A percentile compares a stretch with the other conserved stretches of the same genome.
phyloP scores from a whole-genome alignment of 1,140 invertebrate genomes.

The Pteromalus puparum region DNA sequence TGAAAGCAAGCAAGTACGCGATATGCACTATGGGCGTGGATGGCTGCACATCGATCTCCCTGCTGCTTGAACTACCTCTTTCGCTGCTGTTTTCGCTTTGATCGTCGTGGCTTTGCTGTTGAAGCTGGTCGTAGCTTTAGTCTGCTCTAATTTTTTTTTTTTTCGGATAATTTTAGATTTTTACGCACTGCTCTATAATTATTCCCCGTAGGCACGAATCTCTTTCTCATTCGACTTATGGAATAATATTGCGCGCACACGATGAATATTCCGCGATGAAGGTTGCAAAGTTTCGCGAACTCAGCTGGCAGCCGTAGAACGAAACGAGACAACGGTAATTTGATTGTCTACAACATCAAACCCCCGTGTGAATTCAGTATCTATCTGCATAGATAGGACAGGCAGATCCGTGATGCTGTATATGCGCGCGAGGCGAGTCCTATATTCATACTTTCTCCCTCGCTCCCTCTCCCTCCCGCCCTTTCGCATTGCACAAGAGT shows the following conservation, averaged over 20 bases:
- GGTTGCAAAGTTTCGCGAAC: not conserved
- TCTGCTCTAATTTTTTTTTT: not conserved
- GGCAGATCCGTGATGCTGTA: not conserved
- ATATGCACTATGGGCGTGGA: too few species aligned
- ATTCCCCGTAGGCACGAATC: not conserved
- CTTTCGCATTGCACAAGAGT: slow-evolving; percentile 12
- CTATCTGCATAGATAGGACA: not conserved
- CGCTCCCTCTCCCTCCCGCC: not conserved
- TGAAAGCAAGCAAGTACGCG: too few species aligned
- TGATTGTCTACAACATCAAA: slow-evolving; percentile 4
- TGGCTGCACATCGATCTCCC: not conserved
- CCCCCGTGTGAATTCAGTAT: not conserved
- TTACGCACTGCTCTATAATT: not conserved
- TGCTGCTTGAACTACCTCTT: not conserved
- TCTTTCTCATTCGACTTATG: too few species aligned
- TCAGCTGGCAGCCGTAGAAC: not conserved
- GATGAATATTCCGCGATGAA: not conserved
- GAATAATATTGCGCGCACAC: not conserved
- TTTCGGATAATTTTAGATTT: not conserved
- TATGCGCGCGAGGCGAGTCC: not conserved
- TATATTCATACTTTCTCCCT: not conserved
- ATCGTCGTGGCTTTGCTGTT: not conserved
- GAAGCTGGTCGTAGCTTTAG: not conserved
- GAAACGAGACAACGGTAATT: slow-evolving; percentile 24
- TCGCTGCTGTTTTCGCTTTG: not conserved